Percentiles rank a stretch among this genome's conserved stretches.
Evolutionary conservation across 2,888 invertebrate genomes (phyloP).

Genomic region (Exocentrus adspersus): DNA sequence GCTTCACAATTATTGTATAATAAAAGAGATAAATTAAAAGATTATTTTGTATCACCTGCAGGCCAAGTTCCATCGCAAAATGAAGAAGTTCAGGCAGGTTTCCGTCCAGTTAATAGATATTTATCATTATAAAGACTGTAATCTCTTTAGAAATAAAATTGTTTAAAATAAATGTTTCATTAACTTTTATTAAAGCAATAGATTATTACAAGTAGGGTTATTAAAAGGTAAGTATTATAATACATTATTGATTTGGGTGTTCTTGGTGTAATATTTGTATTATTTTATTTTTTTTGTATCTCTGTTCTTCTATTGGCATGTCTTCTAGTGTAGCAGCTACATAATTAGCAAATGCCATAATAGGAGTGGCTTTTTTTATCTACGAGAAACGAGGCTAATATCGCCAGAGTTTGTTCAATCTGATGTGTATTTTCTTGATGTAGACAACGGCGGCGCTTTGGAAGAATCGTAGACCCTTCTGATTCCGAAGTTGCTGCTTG

Average conservation of each 20-base stretch:
- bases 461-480: background rate
- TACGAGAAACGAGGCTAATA: background rate
- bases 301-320: background rate
- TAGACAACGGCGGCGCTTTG: background rate
- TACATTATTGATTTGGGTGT: too few relatives aligned
- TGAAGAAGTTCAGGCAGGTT: background rate
- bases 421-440: background rate
- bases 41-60: background rate
- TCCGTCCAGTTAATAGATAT: background rate
- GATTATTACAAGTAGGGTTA: background rate
- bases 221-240: too few relatives aligned
- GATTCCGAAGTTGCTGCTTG: background rate
- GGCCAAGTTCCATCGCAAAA: background rate
- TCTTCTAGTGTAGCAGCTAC: background rate
- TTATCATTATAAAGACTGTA: background rate
- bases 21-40: background rate
- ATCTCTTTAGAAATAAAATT: background rate
- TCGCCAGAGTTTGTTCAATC: background rate
- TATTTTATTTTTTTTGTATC: background rate
- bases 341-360: background rate
- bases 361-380: background rate
- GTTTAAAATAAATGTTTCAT: background rate
- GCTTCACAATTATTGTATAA: background rate
- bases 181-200: background rate
- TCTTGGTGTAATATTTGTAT: background rate